phyloP scores from a whole-genome alignment of 2,113 vertebrate species.

The Mormyrus lacerda region DNA sequence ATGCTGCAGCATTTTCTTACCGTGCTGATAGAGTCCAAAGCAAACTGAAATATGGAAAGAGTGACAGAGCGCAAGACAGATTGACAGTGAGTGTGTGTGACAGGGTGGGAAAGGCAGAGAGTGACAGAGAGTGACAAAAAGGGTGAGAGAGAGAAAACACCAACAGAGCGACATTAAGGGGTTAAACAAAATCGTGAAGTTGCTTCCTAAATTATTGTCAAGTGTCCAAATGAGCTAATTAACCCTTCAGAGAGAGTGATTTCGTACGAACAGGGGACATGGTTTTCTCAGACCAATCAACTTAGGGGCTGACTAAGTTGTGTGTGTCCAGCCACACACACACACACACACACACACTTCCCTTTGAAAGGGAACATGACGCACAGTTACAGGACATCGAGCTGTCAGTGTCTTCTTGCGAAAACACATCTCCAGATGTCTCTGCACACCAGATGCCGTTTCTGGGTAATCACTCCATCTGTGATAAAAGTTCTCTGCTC shows the following conservation, averaged over 20 bases:
- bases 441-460: neutral
- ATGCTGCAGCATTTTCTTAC: neutral
- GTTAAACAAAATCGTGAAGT: neutral
- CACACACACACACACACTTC: neutral
- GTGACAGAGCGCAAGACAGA: neutral
- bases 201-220: neutral
- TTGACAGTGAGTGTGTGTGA: slow-evolving; percentile 1
- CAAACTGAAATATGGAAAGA: neutral
- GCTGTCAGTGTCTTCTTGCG: neutral
- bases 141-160: neutral
- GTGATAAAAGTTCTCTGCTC: neutral
- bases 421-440: neutral
- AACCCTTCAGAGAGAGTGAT: neutral
- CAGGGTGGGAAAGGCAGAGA: neutral
- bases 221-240: neutral
- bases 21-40: neutral
- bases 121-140: neutral
- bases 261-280: neutral
- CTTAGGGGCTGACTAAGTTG: too few relatives aligned
- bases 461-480: neutral
- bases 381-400: neutral
- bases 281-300: neutral
- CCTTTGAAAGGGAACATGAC: neutral
- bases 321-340: too few relatives aligned
- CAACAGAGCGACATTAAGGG: neutral